Evolutionary conservation across 2,797 vertebrate genomes (phyloP).

Genomic region (Amazona finschi): DNA sequence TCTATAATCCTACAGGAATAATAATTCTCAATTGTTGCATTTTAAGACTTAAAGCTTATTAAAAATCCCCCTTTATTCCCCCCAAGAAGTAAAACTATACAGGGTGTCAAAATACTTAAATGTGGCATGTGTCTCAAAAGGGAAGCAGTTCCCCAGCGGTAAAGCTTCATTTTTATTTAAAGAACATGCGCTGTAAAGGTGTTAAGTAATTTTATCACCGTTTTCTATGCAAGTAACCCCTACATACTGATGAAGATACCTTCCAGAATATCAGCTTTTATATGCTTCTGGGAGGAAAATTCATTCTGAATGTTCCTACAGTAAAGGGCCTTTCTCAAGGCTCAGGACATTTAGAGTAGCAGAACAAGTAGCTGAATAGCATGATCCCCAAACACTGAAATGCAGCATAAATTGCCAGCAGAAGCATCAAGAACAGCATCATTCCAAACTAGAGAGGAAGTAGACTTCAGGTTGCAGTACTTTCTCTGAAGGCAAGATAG

Average conservation of each 20-base stretch:
- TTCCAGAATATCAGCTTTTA: neutral
- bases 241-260: neutral
- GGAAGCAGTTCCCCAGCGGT: neutral
- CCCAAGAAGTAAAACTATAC: neutral
- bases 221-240: neutral
- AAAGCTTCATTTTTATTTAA: slow-evolving; percentile 8
- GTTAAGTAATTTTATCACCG: neutral
- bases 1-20: neutral
- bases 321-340: neutral
- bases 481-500: neutral
- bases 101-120: neutral
- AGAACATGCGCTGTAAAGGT: neutral
- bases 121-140: neutral
- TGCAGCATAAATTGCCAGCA: neutral
- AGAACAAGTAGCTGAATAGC: neutral
- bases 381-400: neutral
- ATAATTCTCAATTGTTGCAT: neutral
- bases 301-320: neutral
- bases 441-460: neutral
- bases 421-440: neutral
- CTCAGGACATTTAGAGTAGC: neutral
- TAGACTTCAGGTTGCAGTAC: neutral
- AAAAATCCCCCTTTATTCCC: rapidly evolving
- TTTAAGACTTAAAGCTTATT: neutral
- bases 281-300: neutral